Conservation (phyloP, 2,888 invertebrate genomes). For the Megalurothrips usitatus region DNA sequence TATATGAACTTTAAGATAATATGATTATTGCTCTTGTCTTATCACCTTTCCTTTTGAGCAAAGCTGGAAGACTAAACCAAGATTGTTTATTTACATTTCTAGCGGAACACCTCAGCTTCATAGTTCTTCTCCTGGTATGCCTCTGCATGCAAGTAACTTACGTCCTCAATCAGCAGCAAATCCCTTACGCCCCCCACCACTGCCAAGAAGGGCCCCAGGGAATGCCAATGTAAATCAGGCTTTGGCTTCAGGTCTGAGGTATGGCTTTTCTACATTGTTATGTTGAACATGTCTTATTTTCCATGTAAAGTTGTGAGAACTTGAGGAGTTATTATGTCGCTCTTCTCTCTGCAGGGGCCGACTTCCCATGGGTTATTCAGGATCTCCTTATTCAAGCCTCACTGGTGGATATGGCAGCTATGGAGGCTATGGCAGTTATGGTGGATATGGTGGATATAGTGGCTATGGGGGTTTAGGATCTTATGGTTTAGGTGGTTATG, state of each 20-base stretch:
- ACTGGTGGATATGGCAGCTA: constrained; percentile 1
- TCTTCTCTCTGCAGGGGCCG: no score
- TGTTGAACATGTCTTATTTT: background rate
- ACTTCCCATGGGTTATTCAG: no score
- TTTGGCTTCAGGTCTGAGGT: no score
- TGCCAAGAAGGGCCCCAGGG: background rate
- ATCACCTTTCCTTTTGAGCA: background rate
- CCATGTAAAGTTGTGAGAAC: no score
- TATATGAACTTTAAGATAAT: background rate
- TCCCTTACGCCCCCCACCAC: background rate
- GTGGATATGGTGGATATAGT: background rate
- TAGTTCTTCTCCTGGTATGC: background rate
- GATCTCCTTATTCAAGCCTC: background rate
- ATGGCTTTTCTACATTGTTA: background rate
- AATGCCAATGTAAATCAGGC: no score
- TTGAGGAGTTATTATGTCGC: no score
- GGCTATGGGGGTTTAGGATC: background rate
- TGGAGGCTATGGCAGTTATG: background rate
- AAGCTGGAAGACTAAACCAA: background rate
- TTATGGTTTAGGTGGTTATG: background rate
- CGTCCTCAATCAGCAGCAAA: background rate
- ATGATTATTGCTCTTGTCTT: background rate
- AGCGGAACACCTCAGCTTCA: background rate
- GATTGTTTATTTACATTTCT: background rate
- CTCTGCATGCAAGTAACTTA: background rate